These are phyloP conservation scores for Lagria hirta DNA, from an alignment of 2,888 invertebrate genomes.

Conservation along the genomic window DNA sequence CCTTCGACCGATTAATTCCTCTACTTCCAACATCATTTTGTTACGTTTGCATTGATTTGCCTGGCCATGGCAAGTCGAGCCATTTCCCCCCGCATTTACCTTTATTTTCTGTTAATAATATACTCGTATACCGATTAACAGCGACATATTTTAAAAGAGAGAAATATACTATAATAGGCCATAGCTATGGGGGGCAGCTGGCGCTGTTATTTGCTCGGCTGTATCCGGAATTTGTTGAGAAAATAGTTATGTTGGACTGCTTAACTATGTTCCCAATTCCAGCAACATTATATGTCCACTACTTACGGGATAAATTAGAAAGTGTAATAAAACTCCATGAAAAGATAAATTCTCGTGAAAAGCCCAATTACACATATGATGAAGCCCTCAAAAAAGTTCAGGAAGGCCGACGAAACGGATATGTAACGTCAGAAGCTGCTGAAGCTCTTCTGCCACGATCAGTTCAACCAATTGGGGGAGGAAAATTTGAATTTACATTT, in stretches of 20 bases:
- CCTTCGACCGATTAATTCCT: constrained; percentile 61
- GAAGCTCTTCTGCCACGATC: constrained; percentile 56
- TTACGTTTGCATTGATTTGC: constrained; percentile 59
- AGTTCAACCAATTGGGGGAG: constrained; percentile 51
- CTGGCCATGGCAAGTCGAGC: constrained; percentile 64
- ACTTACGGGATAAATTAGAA: constrained; percentile 49
- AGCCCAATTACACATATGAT: constrained; percentile 52
- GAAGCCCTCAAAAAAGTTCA: constrained; percentile 56
- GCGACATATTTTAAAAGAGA: constrained; percentile 43
- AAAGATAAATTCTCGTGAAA: constrained; percentile 33
- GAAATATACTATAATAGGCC: constrained; percentile 47
- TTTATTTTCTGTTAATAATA: constrained; percentile 53
- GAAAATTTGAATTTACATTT: constrained; percentile 58
- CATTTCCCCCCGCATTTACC: constrained; percentile 52
- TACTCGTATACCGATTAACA: constrained; percentile 46
- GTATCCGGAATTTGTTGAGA: constrained; percentile 52
- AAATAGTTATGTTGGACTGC: constrained; percentile 55
- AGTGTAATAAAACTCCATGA: constrained; percentile 45
- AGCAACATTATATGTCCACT: constrained; percentile 35
- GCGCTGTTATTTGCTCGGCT: constrained; percentile 49
- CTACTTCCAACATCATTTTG: constrained; percentile 55
- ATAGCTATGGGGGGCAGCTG: constrained; percentile 58
- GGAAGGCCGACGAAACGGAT: constrained; percentile 47
- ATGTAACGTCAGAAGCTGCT: constrained; percentile 55
- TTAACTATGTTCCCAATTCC: constrained; percentile 41